Evolutionary conservation across 2,113 vertebrate species (phyloP).

Genomic region (Vidua chalybeata): DNA sequence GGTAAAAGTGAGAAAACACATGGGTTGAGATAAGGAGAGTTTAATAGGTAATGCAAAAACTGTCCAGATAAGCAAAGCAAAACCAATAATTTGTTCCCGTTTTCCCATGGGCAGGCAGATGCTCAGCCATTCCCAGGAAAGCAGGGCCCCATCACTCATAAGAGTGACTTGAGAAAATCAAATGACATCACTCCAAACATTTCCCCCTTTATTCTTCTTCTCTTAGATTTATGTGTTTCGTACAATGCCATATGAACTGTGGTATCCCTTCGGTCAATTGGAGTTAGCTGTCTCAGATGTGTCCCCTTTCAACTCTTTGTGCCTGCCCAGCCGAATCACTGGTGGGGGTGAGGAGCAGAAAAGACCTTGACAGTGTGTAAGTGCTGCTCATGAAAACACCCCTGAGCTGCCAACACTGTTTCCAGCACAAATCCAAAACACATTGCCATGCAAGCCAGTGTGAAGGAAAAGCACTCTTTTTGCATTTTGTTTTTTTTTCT

Average conservation of each 20-base stretch:
- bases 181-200: not conserved
- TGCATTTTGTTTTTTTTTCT: not conserved
- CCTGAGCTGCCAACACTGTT: not conserved
- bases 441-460: not conserved
- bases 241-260: no score
- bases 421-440: not conserved
- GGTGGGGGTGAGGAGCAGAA: not conserved
- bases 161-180: not conserved
- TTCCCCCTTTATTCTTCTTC: not conserved
- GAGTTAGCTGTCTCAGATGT: not conserved
- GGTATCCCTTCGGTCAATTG: not conserved
- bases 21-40: not conserved
- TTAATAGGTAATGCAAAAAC: not conserved
- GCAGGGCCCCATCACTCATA: not conserved
- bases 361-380: not conserved
- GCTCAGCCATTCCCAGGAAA: not conserved
- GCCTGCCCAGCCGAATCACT: accelerated
- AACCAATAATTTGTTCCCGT: not conserved
- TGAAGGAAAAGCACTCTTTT: not conserved
- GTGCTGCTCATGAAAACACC: not conserved
- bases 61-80: not conserved
- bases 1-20: not conserved
- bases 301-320: not conserved
- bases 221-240: not conserved
- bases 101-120: not conserved